Evolutionary conservation across 2,113 vertebrate genomes (phyloP).

Genomic region (Stegastes partitus): DNA sequence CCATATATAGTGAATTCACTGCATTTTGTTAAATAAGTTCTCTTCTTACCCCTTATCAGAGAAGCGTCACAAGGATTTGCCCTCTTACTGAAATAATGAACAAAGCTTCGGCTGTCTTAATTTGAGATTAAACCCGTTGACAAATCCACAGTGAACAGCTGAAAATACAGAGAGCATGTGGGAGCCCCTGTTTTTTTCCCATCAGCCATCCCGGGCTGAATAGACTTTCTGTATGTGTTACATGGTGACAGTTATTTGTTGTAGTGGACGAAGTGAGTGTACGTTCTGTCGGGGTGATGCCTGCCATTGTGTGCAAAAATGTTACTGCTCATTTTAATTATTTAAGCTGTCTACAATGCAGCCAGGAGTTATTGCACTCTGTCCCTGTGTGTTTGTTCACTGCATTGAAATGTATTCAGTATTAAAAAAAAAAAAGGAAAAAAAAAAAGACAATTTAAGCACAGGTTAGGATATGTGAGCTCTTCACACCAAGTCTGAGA

Average conservation of each 20-base stretch:
- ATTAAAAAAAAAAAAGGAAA: background rate
- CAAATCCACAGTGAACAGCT: background rate
- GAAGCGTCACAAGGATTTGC: background rate
- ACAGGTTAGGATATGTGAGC: conserved; percentile 48
- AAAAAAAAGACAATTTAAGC: conserved; percentile 1
- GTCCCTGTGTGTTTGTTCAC: conserved; percentile 48
- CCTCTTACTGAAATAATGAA: background rate
- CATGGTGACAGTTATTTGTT: conserved; percentile 50
- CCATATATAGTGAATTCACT: conserved; percentile 1
- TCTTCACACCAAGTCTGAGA: conserved; percentile 28
- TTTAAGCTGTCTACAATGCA: conserved; percentile 9
- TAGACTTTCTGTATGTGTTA: conserved; percentile 23
- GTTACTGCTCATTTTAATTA: conserved; percentile 41
- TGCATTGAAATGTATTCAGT: conserved; percentile 38
- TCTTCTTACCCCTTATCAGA: background rate
- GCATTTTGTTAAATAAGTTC: background rate
- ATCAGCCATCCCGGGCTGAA: background rate
- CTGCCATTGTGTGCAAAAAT: conserved; percentile 44
- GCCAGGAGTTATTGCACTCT: conserved; percentile 25
- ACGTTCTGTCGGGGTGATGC: conserved; percentile 13
- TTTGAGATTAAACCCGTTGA: background rate
- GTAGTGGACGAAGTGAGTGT: conserved; percentile 44
- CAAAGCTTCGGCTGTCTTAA: conserved; percentile 11
- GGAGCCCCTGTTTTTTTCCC: background rate
- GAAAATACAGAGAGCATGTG: conserved; percentile 24